Conservation (phyloP, 2,113 vertebrate genomes). For the Rhinoderma darwinii region DNA sequence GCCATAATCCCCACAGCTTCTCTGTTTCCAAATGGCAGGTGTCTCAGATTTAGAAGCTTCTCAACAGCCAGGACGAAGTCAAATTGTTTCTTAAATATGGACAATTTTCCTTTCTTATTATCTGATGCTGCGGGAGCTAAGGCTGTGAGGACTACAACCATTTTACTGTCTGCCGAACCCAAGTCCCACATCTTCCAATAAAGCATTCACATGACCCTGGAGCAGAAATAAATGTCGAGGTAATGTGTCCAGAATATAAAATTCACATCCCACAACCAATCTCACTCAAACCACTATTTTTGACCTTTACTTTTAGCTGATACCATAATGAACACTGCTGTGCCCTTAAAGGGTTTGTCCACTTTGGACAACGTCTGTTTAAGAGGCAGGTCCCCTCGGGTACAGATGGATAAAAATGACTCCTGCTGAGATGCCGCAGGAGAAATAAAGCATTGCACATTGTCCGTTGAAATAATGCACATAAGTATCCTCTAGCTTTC, state of each 20-base stretch:
- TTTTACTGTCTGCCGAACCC: background rate
- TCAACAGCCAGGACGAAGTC: background rate
- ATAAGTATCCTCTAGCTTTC: too few relatives aligned
- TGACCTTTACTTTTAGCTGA: too few relatives aligned
- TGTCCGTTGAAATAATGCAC: too few relatives aligned
- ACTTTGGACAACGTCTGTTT: too few relatives aligned
- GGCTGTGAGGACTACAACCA: background rate
- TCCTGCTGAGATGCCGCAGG: too few relatives aligned
- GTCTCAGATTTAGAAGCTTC: background rate
- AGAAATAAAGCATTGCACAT: too few relatives aligned
- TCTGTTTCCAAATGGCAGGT: background rate
- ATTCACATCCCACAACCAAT: background rate
- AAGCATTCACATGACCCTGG: background rate
- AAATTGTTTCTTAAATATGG: background rate
- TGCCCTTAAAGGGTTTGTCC: too few relatives aligned
- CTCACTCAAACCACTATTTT: too few relatives aligned
- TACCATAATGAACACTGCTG: too few relatives aligned
- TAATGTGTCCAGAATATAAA: background rate
- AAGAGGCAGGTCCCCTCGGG: too few relatives aligned
- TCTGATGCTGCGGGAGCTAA: background rate
- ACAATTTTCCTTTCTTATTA: slow-evolving; percentile 12
- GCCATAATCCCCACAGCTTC: background rate
- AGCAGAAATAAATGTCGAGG: background rate
- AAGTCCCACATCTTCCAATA: background rate
- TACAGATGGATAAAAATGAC: too few relatives aligned